Evolutionary conservation across 2,113 vertebrate species (phyloP).

Genomic region (Heteronetta atricapilla): DNA sequence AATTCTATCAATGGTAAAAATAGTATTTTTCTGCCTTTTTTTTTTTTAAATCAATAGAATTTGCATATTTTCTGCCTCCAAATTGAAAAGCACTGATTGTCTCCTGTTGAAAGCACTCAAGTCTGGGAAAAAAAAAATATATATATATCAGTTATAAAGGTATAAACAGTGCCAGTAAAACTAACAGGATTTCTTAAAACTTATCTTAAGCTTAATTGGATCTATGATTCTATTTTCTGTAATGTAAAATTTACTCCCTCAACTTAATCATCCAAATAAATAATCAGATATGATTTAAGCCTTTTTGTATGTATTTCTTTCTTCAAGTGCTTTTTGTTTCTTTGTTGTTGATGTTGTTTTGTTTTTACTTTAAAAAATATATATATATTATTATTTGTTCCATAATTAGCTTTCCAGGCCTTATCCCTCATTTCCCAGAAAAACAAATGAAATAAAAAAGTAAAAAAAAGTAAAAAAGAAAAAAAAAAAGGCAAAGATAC

Average conservation of each 20-base stretch:
- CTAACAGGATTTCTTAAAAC: background rate
- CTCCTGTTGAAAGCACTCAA: background rate
- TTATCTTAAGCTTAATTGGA: background rate
- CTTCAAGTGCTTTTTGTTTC: no score
- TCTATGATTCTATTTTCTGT: background rate
- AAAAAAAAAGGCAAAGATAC: background rate
- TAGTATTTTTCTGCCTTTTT: background rate
- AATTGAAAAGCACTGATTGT: background rate
- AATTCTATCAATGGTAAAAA: background rate
- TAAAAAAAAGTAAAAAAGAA: no score
- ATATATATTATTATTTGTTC: no score
- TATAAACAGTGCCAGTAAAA: background rate
- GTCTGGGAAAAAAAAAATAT: background rate
- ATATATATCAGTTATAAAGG: background rate
- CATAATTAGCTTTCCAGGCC: background rate
- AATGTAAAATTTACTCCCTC: background rate
- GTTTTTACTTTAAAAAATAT: no score
- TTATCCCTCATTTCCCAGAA: background rate
- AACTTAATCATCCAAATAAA: background rate
- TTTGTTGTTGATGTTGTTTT: no score
- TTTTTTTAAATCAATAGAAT: background rate
- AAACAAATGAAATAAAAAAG: background rate
- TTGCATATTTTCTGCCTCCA: background rate
- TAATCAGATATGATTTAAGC: background rate
- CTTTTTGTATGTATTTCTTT: background rate